Base-by-base conservation (phyloP, 2,888 invertebrate species). In the Spodoptera littoralis region DNA sequence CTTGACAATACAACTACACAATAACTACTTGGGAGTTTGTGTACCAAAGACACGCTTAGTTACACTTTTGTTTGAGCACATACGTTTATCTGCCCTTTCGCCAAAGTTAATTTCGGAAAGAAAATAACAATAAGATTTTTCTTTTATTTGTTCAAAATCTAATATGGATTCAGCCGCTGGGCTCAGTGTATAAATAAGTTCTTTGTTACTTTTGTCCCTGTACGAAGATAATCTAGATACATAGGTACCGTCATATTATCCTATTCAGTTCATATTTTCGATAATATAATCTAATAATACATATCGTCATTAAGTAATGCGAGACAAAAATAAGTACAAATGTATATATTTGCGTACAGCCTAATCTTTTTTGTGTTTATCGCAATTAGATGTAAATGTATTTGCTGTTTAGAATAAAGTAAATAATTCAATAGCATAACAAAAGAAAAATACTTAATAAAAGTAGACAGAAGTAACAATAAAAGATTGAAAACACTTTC, bases 401-500 rank as follows among this genome's bases (percentile, higher is more conserved):
- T 36, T 48, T 42, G 1, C 18, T 43, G 22, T 24, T 12, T 5
- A 47, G 2, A 18, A 9, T 53, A 12, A 54, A 54, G n/a, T 11
- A 46, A 50, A 53, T 52, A 9, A 44, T 52, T 72, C 52, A 45
- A 47, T 59, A 18, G 22, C 4, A 53, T 45, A 8, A 50, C 36
- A 58, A 49, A 51, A 43, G 45, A 24, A 43, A 49, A 24, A 45
- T 41, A 46, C 11, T 24, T 53, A 69, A 67, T 36, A 64, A 63
- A 70, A 73, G 59, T 44, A 61, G 59, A 62, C 44, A 57, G 70
- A 76, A 77, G 83, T 80, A 82, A 83, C 82, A 79, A 76, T 82
- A 79, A 76, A 78, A 83, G 60, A 79, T 80, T 82, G 82, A 78
- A 83, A 80, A 83, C 64, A 76, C 65, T 76, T 75, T 73, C 73